phyloP scores from a whole-genome alignment of 2,113 vertebrate genomes.

The cattle (Bos taurus) region ARS-UCD2.0 NC_037329.1:13040501-13041000 shows the following conservation, averaged over 20 bases:
- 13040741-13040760: not conserved
- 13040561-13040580: constrained; percentile 3
- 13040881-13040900: not conserved
- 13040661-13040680: not conserved
- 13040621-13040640: not conserved
- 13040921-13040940: constrained; percentile 14
- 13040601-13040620: not conserved
- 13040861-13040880: not conserved
- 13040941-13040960: not conserved
- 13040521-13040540: not conserved
- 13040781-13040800: not conserved
- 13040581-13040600: not conserved
- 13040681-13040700: not conserved
- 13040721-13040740: not conserved
- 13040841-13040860: constrained; percentile 12
- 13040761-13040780: not conserved
- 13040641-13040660: not conserved
- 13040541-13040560: not conserved
- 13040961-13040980: not conserved
- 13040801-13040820: not conserved
- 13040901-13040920: constrained; percentile 34
- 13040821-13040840: constrained; percentile 32
- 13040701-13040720: not conserved
- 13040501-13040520: not conserved
- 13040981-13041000: not conserved